Evolutionary conservation across 2,113 vertebrate genomes (phyloP).

Genomic region (Varanus komodoensis): DNA sequence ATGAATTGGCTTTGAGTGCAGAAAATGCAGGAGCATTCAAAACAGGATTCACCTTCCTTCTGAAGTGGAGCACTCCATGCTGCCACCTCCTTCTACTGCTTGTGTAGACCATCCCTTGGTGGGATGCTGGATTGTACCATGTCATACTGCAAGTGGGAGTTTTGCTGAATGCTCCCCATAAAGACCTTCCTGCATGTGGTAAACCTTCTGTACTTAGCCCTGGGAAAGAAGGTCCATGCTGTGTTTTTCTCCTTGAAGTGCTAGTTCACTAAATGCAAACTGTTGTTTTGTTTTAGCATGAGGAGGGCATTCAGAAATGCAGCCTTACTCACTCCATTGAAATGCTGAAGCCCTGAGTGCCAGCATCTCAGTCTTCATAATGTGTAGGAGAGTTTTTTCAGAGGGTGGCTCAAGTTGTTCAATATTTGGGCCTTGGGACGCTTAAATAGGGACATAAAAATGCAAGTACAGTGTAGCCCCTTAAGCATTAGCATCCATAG

Average conservation of each 20-base stretch:
- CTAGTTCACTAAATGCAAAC: background rate
- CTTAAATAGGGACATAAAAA: background rate
- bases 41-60: background rate
- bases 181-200: background rate
- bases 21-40: background rate
- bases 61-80: background rate
- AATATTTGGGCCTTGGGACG: background rate
- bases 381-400: background rate
- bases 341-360: background rate
- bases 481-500: background rate
- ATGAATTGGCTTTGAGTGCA: background rate
- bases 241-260: background rate
- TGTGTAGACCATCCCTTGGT: background rate
- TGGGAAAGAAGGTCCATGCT: too few relatives aligned
- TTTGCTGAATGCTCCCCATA: background rate
- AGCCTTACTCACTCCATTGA: background rate
- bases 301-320: background rate
- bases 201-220: background rate
- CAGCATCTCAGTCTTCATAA: background rate
- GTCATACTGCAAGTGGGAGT: background rate
- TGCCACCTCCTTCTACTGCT: background rate
- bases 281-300: background rate
- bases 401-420: background rate
- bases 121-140: background rate
- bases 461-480: background rate